phyloP scores from a whole-genome alignment of 2,888 invertebrate species.

The Calameuta pallipes region DNA sequence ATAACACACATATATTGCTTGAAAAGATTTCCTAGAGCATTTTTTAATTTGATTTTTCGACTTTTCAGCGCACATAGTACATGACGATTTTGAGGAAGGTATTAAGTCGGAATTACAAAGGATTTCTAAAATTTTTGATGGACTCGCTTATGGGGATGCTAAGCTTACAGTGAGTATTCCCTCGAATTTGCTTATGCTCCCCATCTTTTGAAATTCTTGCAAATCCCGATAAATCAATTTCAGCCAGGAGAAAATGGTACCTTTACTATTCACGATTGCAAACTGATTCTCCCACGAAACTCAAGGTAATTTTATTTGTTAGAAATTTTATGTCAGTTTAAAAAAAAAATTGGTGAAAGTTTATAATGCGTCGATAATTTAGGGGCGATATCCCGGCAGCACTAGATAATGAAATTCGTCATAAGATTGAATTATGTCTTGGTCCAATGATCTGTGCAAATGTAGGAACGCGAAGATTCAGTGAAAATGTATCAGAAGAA shows the following conservation, averaged over 20 bases:
- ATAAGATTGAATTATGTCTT: slow-evolving; percentile 24
- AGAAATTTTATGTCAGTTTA: not conserved
- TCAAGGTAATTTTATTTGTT: not conserved
- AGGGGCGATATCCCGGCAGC: not conserved
- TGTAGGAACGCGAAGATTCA: slow-evolving; percentile 7
- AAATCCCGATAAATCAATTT: not conserved
- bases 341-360: not conserved
- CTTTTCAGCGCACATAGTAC: not conserved
- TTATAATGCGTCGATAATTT: not conserved
- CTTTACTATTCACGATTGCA: not conserved
- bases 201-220: not conserved
- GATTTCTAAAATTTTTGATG: not conserved
- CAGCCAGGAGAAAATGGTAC: not conserved
- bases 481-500: not conserved
- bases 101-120: not conserved
- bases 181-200: not conserved
- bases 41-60: not conserved
- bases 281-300: not conserved
- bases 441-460: slow-evolving; percentile 17
- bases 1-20: not conserved
- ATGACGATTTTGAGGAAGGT: not conserved
- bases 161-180: not conserved
- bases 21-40: not conserved
- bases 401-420: slow-evolving; percentile 22
- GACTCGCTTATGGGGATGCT: not conserved